Conservation (phyloP, 2,113 vertebrate genomes). For the Podarcis raffonei region DNA sequence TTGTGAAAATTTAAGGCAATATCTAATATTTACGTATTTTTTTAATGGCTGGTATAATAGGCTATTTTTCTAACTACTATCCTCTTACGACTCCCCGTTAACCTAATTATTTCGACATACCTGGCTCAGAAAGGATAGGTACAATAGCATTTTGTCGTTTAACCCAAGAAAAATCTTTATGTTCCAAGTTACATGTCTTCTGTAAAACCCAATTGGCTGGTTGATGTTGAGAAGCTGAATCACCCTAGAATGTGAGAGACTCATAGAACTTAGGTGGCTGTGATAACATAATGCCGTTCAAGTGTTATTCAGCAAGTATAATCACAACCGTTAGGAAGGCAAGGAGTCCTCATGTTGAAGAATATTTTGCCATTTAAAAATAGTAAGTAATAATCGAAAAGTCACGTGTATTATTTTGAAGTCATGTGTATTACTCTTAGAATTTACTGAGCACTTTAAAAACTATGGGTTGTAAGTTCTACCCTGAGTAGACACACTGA, state of each 20-base stretch:
- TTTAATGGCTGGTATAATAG: no score
- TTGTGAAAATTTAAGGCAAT: not conserved
- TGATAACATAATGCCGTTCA: not conserved
- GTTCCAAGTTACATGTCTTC: not conserved
- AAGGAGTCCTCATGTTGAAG: fast-evolving
- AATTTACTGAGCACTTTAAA: not conserved
- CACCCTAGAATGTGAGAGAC: not conserved
- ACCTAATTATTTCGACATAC: not conserved
- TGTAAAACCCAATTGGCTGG: not conserved
- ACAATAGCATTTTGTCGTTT: not conserved
- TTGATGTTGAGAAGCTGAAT: not conserved
- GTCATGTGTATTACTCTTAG: not conserved
- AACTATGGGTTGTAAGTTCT: not conserved
- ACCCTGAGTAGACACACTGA: no score
- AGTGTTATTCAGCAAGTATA: not conserved
- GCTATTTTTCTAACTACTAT: no score
- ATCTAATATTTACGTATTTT: not conserved
- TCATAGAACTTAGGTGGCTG: not conserved
- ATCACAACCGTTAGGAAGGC: fast-evolving
- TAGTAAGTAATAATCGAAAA: not conserved
- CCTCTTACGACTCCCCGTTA: not conserved
- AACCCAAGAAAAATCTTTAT: not conserved
- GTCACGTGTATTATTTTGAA: not conserved
- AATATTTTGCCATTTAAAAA: not conserved
- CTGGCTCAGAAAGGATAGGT: not conserved